phyloP scores from a whole-genome alignment of 2,113 vertebrate genomes.

The Syngnathoides biaculeatus region DNA sequence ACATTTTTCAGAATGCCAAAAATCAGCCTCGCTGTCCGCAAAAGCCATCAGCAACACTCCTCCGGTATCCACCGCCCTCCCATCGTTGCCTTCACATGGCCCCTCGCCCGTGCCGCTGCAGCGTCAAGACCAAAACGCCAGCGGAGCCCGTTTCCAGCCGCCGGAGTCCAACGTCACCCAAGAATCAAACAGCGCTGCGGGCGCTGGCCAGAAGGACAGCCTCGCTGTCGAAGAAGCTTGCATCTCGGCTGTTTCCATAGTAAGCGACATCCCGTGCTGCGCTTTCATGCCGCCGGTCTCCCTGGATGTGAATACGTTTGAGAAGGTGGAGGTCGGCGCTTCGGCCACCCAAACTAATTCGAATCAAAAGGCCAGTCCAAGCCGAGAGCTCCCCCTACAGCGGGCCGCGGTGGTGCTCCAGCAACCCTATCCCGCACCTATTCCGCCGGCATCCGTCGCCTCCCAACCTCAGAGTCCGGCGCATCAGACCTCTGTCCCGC shows the following conservation, averaged over 20 bases:
- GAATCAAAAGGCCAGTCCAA: constrained; percentile 44
- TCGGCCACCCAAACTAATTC: constrained; percentile 26
- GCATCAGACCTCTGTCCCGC: constrained; percentile 49
- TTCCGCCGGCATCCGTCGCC: constrained; percentile 45
- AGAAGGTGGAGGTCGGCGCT: constrained; percentile 32
- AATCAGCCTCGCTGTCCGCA: constrained; percentile 30
- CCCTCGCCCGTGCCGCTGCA: constrained; percentile 36
- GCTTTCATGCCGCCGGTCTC: constrained; percentile 64
- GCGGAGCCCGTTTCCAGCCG: constrained; percentile 46
- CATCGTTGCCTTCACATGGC: constrained; percentile 49
- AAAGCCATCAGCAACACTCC: constrained; percentile 38
- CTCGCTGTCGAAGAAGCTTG: constrained; percentile 59
- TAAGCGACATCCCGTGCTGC: constrained; percentile 72
- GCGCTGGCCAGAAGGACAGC: constrained; percentile 23
- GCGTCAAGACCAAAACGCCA: constrained; percentile 16
- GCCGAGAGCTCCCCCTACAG: constrained; percentile 51
- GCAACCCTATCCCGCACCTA: constrained; percentile 69
- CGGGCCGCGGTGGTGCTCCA: constrained; percentile 65
- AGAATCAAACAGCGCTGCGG: neutral
- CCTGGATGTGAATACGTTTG: constrained; percentile 44
- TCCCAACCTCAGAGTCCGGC: constrained; percentile 70
- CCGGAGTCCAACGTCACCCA: constrained; percentile 44
- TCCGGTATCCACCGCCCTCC: constrained; percentile 59
- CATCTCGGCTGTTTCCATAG: constrained; percentile 58
- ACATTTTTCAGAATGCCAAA: constrained; percentile 54